These are phyloP conservation scores for Eulimnadia texana DNA, from an alignment of 1,140 invertebrate species.

Conservation along the genomic window DNA sequence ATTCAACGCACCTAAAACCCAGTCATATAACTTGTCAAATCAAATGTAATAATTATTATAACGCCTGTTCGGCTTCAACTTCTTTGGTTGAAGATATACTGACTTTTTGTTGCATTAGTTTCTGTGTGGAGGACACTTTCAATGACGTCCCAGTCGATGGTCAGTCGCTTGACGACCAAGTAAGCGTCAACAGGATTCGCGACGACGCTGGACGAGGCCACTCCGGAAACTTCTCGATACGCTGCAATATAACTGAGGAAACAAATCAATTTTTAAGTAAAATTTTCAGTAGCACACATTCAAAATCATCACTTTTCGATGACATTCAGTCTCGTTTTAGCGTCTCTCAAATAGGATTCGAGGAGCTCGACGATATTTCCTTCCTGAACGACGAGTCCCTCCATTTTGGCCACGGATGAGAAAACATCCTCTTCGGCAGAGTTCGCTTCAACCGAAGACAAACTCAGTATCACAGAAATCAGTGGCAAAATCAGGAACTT, in stretches of 20 bases:
- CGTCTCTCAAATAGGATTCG: conserved; percentile 2
- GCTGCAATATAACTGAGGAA: conserved; percentile 13
- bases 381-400: conserved; percentile 9
- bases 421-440: conserved; percentile 1
- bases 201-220: conserved; percentile 22
- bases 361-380: conserved; percentile 11
- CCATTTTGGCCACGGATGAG: conserved; percentile 10
- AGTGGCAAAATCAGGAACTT: background rate
- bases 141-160: conserved; percentile 27
- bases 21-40: too few species aligned
- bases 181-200: conserved; percentile 34
- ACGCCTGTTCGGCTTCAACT: too few species aligned
- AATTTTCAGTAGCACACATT: background rate
- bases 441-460: background rate
- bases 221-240: conserved; percentile 1
- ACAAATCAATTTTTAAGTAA: background rate
- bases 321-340: background rate
- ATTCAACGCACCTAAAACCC: conserved; percentile 21
- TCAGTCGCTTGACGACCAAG: conserved; percentile 31
- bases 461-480: background rate
- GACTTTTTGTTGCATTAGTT: conserved; percentile 12
- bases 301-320: conserved; percentile 9
- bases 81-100: background rate
- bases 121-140: conserved; percentile 11
- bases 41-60: too few species aligned